phyloP scores from a whole-genome alignment of 2,888 invertebrate genomes.

The Tuberolachnus salignus region DNA sequence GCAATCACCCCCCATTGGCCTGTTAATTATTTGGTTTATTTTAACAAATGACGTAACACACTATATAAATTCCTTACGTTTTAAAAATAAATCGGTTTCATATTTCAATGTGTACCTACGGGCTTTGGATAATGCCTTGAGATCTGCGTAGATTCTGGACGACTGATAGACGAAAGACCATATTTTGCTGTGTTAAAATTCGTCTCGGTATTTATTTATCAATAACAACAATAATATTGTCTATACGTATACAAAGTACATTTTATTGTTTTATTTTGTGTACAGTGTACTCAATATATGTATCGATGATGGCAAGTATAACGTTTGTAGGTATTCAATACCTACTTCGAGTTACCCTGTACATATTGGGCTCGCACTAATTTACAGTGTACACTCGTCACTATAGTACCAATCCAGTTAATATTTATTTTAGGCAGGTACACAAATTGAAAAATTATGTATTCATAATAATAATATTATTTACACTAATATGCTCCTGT shows the following conservation, averaged over 20 bases:
- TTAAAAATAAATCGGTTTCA: slow-evolving; percentile 52
- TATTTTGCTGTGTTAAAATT: not conserved
- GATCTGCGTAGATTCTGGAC: not conserved
- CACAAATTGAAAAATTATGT: not conserved
- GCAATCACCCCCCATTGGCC: not conserved
- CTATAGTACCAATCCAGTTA: not conserved
- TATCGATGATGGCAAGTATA: not conserved
- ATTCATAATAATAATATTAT: not conserved
- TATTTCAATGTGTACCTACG: slow-evolving; percentile 23
- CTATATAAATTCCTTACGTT: slow-evolving; percentile 30
- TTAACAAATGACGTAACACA: slow-evolving; percentile 51
- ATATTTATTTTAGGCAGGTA: not conserved
- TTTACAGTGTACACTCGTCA: not conserved
- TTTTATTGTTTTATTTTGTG: not conserved
- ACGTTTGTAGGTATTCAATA: not conserved
- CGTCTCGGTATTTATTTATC: not conserved
- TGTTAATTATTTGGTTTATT: slow-evolving; percentile 29
- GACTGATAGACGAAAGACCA: too few relatives aligned
- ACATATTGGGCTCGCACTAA: not conserved
- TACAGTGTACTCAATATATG: not conserved
- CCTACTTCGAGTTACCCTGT: not conserved
- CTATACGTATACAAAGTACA: not conserved
- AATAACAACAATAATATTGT: not conserved
- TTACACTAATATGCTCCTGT: not conserved
- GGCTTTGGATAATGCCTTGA: not conserved